A percentile compares a stretch with the other conserved stretches of the same genome.
Evolutionary conservation across 1,140 invertebrate species (phyloP).

Genomic region (Drosophila novamexicana): DNA sequence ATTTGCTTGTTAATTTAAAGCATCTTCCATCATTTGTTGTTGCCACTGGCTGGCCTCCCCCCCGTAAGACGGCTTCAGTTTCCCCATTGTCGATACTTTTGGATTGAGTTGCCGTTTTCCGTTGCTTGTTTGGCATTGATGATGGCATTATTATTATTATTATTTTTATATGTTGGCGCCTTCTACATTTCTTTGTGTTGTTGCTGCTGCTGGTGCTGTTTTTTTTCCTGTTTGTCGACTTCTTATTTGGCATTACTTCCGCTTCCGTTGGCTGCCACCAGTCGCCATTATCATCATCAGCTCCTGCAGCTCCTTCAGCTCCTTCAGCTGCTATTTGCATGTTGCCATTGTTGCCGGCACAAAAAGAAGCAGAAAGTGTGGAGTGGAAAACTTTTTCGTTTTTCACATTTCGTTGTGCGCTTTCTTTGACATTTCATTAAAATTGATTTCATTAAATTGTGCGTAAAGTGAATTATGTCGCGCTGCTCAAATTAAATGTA

Average conservation of each 20-base stretch:
- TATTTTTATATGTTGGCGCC: conserved; percentile 80
- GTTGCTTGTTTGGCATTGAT: conserved; percentile 64
- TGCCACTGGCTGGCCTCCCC: background rate
- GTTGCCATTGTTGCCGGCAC: conserved; percentile 33
- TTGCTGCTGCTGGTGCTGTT: background rate
- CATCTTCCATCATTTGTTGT: conserved; percentile 81
- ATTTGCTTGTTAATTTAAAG: conserved; percentile 81
- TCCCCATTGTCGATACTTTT: conserved; percentile 57
- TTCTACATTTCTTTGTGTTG: conserved; percentile 49
- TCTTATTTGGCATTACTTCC: conserved; percentile 74
- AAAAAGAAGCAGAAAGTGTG: conserved; percentile 27
- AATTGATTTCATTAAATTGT: no score
- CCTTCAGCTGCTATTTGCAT: conserved; percentile 31
- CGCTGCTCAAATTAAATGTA: conserved; percentile 68
- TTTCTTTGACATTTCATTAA: conserved; percentile 59
- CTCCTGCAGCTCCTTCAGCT: background rate
- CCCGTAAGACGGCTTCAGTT: conserved; percentile 24
- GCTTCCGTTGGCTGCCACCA: conserved; percentile 65
- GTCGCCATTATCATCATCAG: conserved; percentile 41
- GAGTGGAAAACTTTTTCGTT: conserved; percentile 17
- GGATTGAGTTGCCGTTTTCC: conserved; percentile 43
- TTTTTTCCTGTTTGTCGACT: background rate
- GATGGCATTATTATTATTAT: conserved; percentile 77
- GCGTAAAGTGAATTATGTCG: conserved; percentile 70
- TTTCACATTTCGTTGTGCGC: conserved; percentile 55